Evolutionary conservation across 2,888 invertebrate species (phyloP), one percentile per base, ranked within the genome.

Genomic region (Pterobdella sp.): DNA sequence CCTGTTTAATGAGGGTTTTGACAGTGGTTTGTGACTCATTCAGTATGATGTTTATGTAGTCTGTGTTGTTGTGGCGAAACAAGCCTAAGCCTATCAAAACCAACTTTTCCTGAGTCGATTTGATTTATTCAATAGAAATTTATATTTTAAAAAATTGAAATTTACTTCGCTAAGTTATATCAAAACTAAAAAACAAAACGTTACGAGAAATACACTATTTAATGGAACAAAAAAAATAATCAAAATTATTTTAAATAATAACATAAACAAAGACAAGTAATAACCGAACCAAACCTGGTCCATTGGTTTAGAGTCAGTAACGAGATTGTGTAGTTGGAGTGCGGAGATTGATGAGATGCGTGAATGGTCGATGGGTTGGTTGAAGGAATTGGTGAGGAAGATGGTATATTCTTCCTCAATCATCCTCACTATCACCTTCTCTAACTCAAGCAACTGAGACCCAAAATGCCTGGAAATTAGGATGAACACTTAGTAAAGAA

Each of bases 351-450:
- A 18, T 42, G 42, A 42, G 42, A 18, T 42, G 42, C n/a, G n/a
- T 7, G 42, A 42, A 26, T 56, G 32, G 36, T 29, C n/a, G 71
- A 89, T 86, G 14, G 93, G 92, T 79, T 94, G 87, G 85, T 93
- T 94, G 32, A 98, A 87, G 84, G 97, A 96, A 26, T 90, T 88
- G 1, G 94, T 91, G 71, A 94, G 89, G 83, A 93, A 92, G 78
- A 91, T 88, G 80, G 92, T 90, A 83, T 97, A 95, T 84, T 98
- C 98, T 72, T 92, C 92, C 76, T 90, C 90, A 78, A 98, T 87
- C 94, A 98, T 94, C 85, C 93, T 94, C 81, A 95, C 94, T 78
- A 98, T 96, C 31, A 96, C 87, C 81, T 91, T 90, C 80, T 93
- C 91, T 89, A 97, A 92, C 87, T 98, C 98, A 75, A 90, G 90